Conservation (phyloP, 2,113 vertebrate genomes). For the Indri indri region DNA sequence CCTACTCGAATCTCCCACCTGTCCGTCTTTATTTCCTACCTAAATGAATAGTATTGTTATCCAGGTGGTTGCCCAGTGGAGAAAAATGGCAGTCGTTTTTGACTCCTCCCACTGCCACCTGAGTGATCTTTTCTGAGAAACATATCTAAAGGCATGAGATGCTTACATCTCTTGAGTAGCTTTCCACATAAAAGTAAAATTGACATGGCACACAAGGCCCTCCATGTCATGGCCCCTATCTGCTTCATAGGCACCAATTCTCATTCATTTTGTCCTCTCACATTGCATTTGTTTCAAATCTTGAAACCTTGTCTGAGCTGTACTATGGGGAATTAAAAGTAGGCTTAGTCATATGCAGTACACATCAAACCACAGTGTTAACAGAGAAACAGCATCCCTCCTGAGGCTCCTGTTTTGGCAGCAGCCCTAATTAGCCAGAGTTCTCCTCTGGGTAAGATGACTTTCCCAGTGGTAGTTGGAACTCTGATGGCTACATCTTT, state of each 20-base stretch:
- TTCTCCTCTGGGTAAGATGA: background rate
- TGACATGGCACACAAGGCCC: background rate
- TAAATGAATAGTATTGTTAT: background rate
- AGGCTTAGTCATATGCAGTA: background rate
- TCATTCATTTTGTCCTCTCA: background rate
- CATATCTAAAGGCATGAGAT: background rate
- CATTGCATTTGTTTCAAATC: background rate
- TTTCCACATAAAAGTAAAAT: conserved; percentile 29
- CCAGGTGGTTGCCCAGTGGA: background rate
- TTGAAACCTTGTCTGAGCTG: conserved; percentile 26
- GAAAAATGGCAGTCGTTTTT: conserved; percentile 7
- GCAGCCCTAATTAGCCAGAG: background rate
- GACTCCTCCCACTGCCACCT: background rate
- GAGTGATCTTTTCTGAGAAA: conserved; percentile 25
- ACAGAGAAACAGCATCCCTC: background rate
- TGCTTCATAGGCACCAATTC: background rate
- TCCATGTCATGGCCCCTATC: background rate
- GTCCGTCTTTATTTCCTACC: background rate
- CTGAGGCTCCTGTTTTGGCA: background rate
- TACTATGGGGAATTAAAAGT: background rate
- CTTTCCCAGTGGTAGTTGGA: background rate
- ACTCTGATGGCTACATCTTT: background rate
- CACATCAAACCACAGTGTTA: background rate
- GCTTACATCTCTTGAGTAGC: background rate
- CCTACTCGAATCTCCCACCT: background rate